Evolutionary conservation across 2,888 invertebrate species (phyloP), one percentile per base, ranked within the genome.

Genomic region (Ctenicera cuprea): DNA sequence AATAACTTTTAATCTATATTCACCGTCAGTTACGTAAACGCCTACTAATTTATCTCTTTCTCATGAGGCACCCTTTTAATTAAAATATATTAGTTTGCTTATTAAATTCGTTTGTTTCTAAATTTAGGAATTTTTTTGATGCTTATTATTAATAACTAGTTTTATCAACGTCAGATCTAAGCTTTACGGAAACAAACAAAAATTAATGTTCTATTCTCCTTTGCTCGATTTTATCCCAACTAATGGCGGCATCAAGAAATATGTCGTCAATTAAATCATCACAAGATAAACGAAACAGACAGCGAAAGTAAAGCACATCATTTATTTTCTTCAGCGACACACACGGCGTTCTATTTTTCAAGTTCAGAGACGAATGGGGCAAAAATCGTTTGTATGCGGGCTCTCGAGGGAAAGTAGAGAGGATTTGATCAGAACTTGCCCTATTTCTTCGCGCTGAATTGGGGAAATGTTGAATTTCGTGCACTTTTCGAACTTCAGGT

Each of bases 341-440:
- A 64, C 71, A 61, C 71, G 62, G 48, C 62, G 30, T 63, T 67
- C 71, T 67, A 74, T 74, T 74, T 74, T 71, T 74, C 74, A 74
- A 66, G 62, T 67, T 54, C 48, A 62, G 65, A 64, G 59, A 71
- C 57, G 71, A 62, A 59, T 62, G 71, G 71, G 22, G 61, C 66
- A 64, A 61, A 74, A 74, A 72, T 75, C 72, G 75, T 72, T 75
- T 72, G 72, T 61, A 63, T 57, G 66, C 63, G 71, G 64, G 43
- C 71, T 64, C 72, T 72, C 66, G 54, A 37, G 63, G 61, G 75
- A 69, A 69, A 72, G 54, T 48, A 48, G 70, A 54, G 67, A 54
- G 70, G 65, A 66, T 75, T 75, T 72, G 68, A 72, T 72, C 75
- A 72, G 72, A 75, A 75, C 68, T 75, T 75, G 75, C 63, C 72